A percentile compares a stretch with the other conserved stretches of the same genome.
phyloP scores from a whole-genome alignment of 1,140 invertebrate genomes.

The Acromyrmex heyeri region DNA sequence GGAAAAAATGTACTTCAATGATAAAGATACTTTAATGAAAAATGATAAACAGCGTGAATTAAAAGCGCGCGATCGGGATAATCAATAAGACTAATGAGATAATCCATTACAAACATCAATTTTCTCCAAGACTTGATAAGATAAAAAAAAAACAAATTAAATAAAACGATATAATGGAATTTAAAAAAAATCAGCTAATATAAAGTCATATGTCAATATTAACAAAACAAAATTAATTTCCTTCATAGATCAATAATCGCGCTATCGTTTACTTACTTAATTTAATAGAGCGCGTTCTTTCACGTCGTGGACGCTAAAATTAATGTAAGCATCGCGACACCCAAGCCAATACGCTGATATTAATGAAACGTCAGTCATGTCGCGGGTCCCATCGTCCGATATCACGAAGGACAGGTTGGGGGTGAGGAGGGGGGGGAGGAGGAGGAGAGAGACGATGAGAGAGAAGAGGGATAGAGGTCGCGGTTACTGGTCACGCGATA shows the following conservation, averaged over 20 bases:
- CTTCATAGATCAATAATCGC: constrained; percentile 24
- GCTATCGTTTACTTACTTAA: constrained; percentile 43
- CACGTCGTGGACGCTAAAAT: constrained; percentile 34
- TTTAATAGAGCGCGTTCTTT: constrained; percentile 58
- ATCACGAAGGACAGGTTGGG: constrained; percentile 52
- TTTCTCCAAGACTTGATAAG: neutral
- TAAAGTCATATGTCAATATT: neutral
- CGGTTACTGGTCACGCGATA: constrained; percentile 76
- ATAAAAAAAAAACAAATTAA: neutral
- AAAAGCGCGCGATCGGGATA: neutral
- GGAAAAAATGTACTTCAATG: neutral
- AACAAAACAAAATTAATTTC: constrained; percentile 37
- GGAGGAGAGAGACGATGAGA: neutral
- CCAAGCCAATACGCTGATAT: constrained; percentile 62
- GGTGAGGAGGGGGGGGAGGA: neutral
- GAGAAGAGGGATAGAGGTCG: constrained; percentile 58
- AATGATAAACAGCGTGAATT: neutral
- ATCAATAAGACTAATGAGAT: neutral
- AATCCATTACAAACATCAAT: neutral
- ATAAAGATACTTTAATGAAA: neutral
- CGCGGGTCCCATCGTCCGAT: constrained; percentile 68
- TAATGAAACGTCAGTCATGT: constrained; percentile 76
- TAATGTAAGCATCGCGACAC: constrained; percentile 61
- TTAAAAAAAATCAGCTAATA: neutral
- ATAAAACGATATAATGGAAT: neutral